These are phyloP conservation scores for Polypedilum vanderplanki DNA, from an alignment of 1,140 invertebrate species.

Conservation along the genomic window DNA sequence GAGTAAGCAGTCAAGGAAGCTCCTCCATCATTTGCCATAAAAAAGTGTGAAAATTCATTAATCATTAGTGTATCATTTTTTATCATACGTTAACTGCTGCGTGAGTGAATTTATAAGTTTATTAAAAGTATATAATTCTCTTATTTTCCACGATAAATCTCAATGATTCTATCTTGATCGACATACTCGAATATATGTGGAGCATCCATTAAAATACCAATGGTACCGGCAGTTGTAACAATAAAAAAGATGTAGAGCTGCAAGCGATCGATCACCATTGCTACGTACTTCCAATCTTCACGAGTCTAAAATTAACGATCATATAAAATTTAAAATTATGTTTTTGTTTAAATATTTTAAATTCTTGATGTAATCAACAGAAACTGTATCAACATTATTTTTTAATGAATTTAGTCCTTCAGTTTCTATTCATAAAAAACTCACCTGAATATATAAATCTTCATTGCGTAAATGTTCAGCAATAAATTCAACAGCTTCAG, in stretches of 20 bases:
- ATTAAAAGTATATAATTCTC: slow-evolving; percentile 27
- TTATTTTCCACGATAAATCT: slow-evolving; percentile 89
- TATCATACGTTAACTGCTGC: slow-evolving; percentile 19
- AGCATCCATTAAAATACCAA: slow-evolving; percentile 97
- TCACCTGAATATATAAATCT: slow-evolving; percentile 93
- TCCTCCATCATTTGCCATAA: slow-evolving; percentile 3
- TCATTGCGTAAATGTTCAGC: slow-evolving; percentile 95
- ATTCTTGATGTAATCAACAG: too few species aligned
- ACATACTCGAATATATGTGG: slow-evolving; percentile 99
- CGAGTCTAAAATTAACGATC: slow-evolving; percentile 62
- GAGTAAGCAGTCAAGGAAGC: neutral
- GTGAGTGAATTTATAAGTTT: neutral
- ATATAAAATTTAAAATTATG: neutral
- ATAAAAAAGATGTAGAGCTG: slow-evolving; percentile 96
- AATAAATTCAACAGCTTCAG: slow-evolving; percentile 96
- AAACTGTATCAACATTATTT: too few species aligned
- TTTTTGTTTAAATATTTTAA: too few species aligned
- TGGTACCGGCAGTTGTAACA: slow-evolving; percentile 90
- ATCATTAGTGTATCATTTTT: neutral
- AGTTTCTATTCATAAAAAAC: slow-evolving; percentile 30
- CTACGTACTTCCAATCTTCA: slow-evolving; percentile 99
- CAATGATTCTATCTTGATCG: slow-evolving; percentile 93
- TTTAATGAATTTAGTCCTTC: too few species aligned
- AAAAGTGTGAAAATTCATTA: slow-evolving; percentile 20
- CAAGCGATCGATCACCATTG: slow-evolving; percentile 97